phyloP scores from a whole-genome alignment of 2,888 invertebrate species.

The Platerodrilus igneus region DNA sequence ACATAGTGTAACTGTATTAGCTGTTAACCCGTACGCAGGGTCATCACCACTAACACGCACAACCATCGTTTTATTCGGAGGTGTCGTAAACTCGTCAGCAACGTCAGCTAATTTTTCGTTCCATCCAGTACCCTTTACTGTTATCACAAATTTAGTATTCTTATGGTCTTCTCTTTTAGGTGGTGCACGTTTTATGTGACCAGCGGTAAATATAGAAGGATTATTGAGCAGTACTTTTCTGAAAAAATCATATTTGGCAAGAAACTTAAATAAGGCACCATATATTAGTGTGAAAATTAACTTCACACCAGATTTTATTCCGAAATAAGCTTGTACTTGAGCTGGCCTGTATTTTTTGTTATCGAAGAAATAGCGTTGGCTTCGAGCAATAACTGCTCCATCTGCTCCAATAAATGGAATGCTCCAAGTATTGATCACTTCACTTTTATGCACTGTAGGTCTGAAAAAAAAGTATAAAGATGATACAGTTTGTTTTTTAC shows the following conservation, averaged over 20 bases:
- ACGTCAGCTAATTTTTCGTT: constrained; percentile 55
- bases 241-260: constrained; percentile 58
- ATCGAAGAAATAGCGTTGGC: constrained; percentile 72
- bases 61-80: constrained; percentile 62
- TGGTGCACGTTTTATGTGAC: constrained; percentile 60
- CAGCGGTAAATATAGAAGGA: constrained; percentile 61
- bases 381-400: constrained; percentile 72
- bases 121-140: constrained; percentile 79
- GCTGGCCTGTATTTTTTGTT: constrained; percentile 66
- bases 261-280: constrained; percentile 57
- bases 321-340: constrained; percentile 69
- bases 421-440: constrained; percentile 24
- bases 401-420: constrained; percentile 81
- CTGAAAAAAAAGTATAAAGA: constrained; percentile 10
- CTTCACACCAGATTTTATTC: constrained; percentile 49
- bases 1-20: constrained; percentile 64
- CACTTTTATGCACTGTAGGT: constrained; percentile 18
- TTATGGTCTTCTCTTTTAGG: constrained; percentile 60
- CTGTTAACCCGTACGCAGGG: constrained; percentile 82
- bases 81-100: constrained; percentile 53
- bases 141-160: constrained; percentile 60
- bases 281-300: constrained; percentile 52
- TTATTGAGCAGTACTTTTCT: constrained; percentile 58
- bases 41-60: constrained; percentile 64
- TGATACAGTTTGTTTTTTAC: too few species aligned